A percentile compares a stretch with the other conserved stretches of the same genome.
Evolutionary conservation across 2,113 vertebrate species (phyloP).

Genomic region (Colaptes auratus): DNA sequence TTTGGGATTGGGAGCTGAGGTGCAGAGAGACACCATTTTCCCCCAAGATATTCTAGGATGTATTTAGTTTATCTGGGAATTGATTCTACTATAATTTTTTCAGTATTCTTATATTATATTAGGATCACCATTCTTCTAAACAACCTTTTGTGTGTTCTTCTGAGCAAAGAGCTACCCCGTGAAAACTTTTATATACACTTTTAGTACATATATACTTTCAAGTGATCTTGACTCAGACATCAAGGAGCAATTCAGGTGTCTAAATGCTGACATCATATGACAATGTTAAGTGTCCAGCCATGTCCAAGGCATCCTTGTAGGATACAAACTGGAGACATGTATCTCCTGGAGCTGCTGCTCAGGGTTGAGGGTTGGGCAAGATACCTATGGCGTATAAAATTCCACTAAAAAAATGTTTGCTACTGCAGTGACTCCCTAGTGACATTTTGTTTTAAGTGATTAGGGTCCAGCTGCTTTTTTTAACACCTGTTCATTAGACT

Average conservation of each 20-base stretch:
- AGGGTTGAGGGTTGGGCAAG: background rate
- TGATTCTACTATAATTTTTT: background rate
- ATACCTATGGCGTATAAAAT: background rate
- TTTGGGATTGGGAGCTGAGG: background rate
- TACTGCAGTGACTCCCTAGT: background rate
- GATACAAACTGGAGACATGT: background rate
- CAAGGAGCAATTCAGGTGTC: background rate
- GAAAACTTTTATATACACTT: background rate
- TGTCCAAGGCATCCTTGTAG: background rate
- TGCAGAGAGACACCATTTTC: background rate
- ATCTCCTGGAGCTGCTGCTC: background rate
- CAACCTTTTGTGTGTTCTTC: background rate
- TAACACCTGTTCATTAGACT: background rate
- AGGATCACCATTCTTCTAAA: background rate
- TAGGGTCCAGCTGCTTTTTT: background rate
- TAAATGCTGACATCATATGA: background rate
- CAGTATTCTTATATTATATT: background rate
- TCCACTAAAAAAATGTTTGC: background rate
- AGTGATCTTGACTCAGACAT: background rate
- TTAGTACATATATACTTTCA: background rate
- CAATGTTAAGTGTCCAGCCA: rapidly evolving
- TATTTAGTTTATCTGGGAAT: background rate
- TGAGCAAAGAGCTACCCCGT: background rate
- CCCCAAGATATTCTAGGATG: background rate
- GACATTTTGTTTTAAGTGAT: background rate